Percentiles rank a stretch among this genome's conserved stretches.
phyloP scores from a whole-genome alignment of 2,113 vertebrate species.

The Crocuta crocuta region DNA sequence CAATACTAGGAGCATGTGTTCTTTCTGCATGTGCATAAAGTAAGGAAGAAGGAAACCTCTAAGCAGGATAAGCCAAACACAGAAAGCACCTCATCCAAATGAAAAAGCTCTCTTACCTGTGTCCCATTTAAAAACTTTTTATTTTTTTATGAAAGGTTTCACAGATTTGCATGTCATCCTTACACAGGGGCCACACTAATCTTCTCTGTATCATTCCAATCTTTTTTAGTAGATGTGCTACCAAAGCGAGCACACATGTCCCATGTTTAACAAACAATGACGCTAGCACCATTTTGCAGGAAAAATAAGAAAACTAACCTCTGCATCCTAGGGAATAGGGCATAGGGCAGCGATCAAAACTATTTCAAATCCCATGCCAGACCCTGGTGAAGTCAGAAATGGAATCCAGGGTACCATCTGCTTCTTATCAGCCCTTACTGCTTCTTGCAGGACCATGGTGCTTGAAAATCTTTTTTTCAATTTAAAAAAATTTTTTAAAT shows the following conservation, averaged over 20 bases:
- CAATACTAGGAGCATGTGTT: background rate
- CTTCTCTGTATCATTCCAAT: background rate
- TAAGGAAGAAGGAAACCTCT: background rate
- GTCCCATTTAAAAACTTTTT: background rate
- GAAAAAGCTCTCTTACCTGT: background rate
- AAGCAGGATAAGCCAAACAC: background rate
- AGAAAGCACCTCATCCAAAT: background rate
- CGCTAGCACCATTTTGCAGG: background rate
- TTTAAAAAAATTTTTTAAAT: too few relatives aligned
- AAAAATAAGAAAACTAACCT: background rate
- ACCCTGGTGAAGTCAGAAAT: background rate
- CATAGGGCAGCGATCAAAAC: background rate
- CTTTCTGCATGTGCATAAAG: slow-evolving; percentile 2
- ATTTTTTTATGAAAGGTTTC: background rate
- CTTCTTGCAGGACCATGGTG: background rate
- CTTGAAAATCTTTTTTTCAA: background rate
- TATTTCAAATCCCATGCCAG: background rate
- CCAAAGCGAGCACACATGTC: background rate
- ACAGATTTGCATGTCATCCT: background rate
- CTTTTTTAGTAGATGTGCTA: background rate
- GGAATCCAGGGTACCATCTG: background rate
- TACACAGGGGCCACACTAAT: background rate
- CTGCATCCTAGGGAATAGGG: background rate
- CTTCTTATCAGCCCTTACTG: background rate
- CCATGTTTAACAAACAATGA: background rate